These are phyloP conservation scores for Prunella strophiata DNA, from an alignment of 2,797 vertebrate species.

Conservation along the genomic window DNA sequence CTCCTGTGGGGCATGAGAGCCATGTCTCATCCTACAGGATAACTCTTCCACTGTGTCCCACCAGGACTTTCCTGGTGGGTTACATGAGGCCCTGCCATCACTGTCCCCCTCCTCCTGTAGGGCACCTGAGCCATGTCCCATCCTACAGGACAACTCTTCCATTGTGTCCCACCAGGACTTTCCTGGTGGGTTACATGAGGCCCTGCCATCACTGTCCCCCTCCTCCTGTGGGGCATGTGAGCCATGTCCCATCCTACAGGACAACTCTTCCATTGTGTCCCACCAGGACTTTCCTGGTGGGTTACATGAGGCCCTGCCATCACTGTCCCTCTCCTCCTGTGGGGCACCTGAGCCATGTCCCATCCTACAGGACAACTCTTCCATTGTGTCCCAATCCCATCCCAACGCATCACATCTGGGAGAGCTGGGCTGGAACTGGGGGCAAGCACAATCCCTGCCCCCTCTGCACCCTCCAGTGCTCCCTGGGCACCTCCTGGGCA, in stretches of 20 bases:
- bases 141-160: background rate
- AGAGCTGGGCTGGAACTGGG: background rate
- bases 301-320: rapidly evolving
- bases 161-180: background rate
- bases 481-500: background rate
- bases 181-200: rapidly evolving
- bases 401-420: rapidly evolving
- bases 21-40: background rate
- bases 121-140: rapidly evolving
- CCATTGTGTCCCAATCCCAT: background rate
- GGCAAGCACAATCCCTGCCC: background rate
- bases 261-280: background rate
- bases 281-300: background rate
- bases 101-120: background rate
- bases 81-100: rapidly evolving
- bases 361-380: background rate
- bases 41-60: background rate
- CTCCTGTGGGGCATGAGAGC: rapidly evolving
- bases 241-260: background rate
- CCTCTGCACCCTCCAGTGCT: background rate
- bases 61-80: background rate
- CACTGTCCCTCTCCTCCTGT: background rate
- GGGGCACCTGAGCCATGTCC: rapidly evolving
- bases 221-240: rapidly evolving
- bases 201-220: rapidly evolving